Evolutionary conservation across 2,888 invertebrate genomes (phyloP), one percentile per base, ranked within the genome.

Genomic region (Ischnura elegans): DNA sequence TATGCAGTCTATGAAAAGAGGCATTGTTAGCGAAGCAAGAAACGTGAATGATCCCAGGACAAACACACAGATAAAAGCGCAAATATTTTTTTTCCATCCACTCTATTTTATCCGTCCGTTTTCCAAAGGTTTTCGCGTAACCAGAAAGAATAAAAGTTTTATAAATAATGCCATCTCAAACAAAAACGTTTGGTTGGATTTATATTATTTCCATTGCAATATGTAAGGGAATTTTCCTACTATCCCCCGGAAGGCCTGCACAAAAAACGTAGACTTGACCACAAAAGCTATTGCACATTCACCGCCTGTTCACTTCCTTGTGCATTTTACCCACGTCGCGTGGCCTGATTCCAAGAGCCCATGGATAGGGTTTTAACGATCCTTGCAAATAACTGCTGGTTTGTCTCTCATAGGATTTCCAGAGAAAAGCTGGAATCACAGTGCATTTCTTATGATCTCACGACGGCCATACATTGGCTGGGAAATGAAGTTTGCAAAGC

Each of bases 171-270:
- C 76, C 76, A 76, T 76, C 76, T 29, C 66, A 8, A n/a, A 36
- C 13, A 4, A 76, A 36, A n/a, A 36, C 29, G 36, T 19, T 13
- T 76, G 13, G 10, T 36, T 29, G n/a, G 36, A 36, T 76, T 36
- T 76, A 36, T 76, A 76, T 76, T 76, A 76, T 76, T 76, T 76
- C 76, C n/a, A 76, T n/a, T 76, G 76, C 36, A 76, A 36, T 25
- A 76, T 76, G 29, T 2, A 36, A 10, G 8, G 36, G 36, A 76
- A 8, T 76, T 66, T 29, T 76, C 25, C 25, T 13, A 2, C 76
- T 76, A 36, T 16, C 29, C 76, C 29, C 29, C 10, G 36, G 29
- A 76, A 76, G 29, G n/a, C 16, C 29, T 2, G 25, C 2, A n/a
- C 10, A 36, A 16, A 76, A 76, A 76, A 13, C 2, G 36, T 0